Percentiles rank a stretch among this genome's conserved stretches.
Evolutionary conservation across 2,888 invertebrate species (phyloP).

Genomic region (Stramonita haemastoma): DNA sequence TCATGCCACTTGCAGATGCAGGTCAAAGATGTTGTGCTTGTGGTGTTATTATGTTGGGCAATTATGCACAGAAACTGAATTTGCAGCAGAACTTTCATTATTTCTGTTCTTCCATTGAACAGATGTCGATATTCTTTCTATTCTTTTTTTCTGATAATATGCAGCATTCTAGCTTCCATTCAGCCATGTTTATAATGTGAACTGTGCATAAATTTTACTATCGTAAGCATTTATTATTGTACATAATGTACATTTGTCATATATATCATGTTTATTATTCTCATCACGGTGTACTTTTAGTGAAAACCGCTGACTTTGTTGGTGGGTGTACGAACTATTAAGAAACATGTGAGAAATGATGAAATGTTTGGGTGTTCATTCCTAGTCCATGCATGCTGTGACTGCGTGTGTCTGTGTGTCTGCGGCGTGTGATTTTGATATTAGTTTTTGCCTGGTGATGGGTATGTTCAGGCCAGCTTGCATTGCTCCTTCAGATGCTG

Average conservation of each 20-base stretch:
- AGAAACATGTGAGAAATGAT: no score
- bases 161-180: conserved; percentile 10
- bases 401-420: no score
- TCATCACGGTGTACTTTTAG: conserved; percentile 18
- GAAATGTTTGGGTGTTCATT: no score
- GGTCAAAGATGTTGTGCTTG: not conserved
- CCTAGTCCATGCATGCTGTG: no score
- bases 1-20: no score
- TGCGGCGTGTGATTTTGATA: no score
- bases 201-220: conserved; percentile 2
- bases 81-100: not conserved
- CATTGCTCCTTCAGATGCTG: no score
- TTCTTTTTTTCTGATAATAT: not conserved
- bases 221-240: conserved; percentile 10
- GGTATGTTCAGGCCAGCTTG: no score
- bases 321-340: not conserved
- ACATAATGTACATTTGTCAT: conserved; percentile 16
- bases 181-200: not conserved
- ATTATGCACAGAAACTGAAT: not conserved
- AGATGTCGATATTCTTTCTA: not conserved
- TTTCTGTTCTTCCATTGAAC: not conserved
- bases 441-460: no score
- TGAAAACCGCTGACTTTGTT: not conserved
- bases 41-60: not conserved
- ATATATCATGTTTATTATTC: not conserved